Evolutionary conservation across 2,797 vertebrate species (phyloP).

Genomic region (Tolypeutes matacus): DNA sequence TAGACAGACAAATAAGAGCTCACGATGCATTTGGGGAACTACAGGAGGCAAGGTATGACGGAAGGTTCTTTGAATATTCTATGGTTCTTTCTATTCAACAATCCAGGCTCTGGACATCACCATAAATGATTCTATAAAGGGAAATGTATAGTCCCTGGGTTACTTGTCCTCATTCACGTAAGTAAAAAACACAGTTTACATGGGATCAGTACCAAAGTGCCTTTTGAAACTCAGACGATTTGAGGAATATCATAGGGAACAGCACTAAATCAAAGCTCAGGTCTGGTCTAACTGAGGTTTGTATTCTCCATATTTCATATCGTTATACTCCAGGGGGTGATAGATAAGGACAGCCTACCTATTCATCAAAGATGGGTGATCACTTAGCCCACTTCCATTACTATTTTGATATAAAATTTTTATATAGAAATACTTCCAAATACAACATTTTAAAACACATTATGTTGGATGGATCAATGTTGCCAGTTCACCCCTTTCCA

Average conservation of each 20-base stretch:
- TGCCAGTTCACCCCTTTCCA: slow-evolving; percentile 1
- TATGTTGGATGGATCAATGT: not conserved
- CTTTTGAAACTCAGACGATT: slow-evolving; percentile 3
- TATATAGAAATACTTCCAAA: slow-evolving; percentile 43
- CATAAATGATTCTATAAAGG: not conserved
- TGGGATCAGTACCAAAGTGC: not conserved
- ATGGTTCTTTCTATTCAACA: not conserved
- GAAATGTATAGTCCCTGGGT: not conserved
- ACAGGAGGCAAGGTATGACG: not conserved
- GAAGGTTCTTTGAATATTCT: not conserved
- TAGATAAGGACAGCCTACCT: not conserved
- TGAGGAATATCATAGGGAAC: not conserved
- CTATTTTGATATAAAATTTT: not conserved
- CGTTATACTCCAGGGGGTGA: not conserved
- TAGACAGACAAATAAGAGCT: not conserved
- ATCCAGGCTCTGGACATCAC: not conserved
- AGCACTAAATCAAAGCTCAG: not conserved
- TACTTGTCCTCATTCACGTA: not conserved
- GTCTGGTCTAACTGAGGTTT: not conserved
- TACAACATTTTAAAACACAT: slow-evolving; percentile 5
- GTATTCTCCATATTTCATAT: not conserved
- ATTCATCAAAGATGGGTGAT: not conserved
- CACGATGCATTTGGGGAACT: not conserved
- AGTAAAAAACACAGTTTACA: not conserved
- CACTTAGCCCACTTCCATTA: not conserved